Base-by-base conservation (phyloP, 92 coral and sea anemone species). In the Paramuricea clavata region DNA sequence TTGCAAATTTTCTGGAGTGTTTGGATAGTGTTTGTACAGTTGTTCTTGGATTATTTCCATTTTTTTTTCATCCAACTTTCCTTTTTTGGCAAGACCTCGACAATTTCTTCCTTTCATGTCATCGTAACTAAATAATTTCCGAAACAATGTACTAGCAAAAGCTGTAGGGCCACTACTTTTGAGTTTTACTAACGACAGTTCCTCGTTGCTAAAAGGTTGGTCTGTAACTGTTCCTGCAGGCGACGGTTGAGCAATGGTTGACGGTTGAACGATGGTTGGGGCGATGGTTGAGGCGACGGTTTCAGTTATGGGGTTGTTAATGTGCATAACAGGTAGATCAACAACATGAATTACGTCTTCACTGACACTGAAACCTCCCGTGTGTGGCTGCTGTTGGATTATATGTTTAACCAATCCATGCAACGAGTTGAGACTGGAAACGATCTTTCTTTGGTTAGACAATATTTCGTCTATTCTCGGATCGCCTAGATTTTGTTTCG, bases 161-260 rank as follows among this genome's bases (percentile, higher is more conserved):
- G 41, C 7, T 65, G 72, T 65, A 21, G 72, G 72, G 35, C 72
- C 72, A 65, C 23, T 21, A 28, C 72, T n/a, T 65, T 65, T 65
- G 5, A 65, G 15, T 65, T 65, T 65, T 12, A 65, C 25, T 27
- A 25, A 17, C 19, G 72, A 12, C 32, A 10, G 19, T 33, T 65
- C 32, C 5, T 65, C 41, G 33, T 6, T 65, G 33, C 72, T 65
- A 0, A 65, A 36, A 2, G 42, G 42, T 36, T 36, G 42, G 42
- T 36, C 42, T 8, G 42, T 36, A 36, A 8, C 3, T 8, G 8
- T 56, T 56, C 21, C 64, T 17, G 4, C 64, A 17, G 64, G 64
- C 27, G 27, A 56, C 27, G 64, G 22, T 56, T 17, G 64, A 56
- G 64, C 22, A 17, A 56, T 5, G 64, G 27, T 56, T 17, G 64